Conservation (phyloP, 1,140 invertebrate species). For the Rhopalosiphum maidis region DNA sequence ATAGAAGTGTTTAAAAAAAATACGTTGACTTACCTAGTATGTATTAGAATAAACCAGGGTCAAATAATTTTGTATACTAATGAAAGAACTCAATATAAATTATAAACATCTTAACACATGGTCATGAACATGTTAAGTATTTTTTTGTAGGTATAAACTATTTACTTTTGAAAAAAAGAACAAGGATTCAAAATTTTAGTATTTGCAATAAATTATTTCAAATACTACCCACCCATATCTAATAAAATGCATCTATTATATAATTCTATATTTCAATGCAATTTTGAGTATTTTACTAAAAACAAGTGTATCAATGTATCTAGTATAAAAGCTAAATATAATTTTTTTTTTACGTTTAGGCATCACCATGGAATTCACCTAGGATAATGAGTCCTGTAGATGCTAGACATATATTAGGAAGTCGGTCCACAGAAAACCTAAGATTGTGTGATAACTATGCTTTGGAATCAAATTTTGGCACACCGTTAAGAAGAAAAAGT, state of each 20-base stretch:
- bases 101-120: too few species aligned
- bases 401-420: constrained; percentile 65
- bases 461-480: constrained; percentile 60
- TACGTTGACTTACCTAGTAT: too few species aligned
- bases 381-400: constrained; percentile 67
- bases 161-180: background rate
- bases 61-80: too few species aligned
- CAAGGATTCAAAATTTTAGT: background rate
- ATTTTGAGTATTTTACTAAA: background rate
- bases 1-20: too few species aligned
- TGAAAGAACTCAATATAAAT: too few species aligned
- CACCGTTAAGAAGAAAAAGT: constrained; percentile 63
- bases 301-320: background rate
- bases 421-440: constrained; percentile 66
- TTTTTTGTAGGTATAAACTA: background rate
- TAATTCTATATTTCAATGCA: background rate
- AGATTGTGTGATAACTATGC: constrained; percentile 60
- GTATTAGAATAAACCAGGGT: too few species aligned
- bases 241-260: background rate
- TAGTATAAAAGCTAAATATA: background rate
- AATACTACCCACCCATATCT: background rate
- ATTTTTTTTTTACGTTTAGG: constrained; percentile 60
- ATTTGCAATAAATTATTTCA: background rate
- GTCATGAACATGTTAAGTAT: too few species aligned
- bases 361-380: constrained; percentile 68